Conservation (phyloP, 92 coral and sea anemone species). For the Siderastrea siderea region DNA sequence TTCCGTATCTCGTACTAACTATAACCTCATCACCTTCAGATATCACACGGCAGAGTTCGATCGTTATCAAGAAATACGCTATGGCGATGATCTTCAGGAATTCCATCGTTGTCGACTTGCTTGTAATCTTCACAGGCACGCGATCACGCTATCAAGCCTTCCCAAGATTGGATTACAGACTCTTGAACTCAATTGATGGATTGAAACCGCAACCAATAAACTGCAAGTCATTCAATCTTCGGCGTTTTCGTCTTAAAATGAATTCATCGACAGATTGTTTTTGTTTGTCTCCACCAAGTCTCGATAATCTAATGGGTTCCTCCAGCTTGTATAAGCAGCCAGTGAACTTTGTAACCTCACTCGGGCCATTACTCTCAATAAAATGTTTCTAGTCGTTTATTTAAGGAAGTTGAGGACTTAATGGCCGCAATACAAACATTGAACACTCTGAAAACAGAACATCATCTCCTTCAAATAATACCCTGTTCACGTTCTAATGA, state of each 20-base stretch:
- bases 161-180: neutral
- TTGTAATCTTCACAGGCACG: neutral
- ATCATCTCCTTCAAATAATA: neutral
- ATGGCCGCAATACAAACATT: slow-evolving; percentile 33
- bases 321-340: too few relatives aligned
- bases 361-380: neutral
- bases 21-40: slow-evolving; percentile 39
- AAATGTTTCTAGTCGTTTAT: slow-evolving; percentile 28
- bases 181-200: neutral
- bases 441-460: neutral
- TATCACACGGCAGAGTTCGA: slow-evolving; percentile 5
- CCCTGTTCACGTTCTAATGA: neutral
- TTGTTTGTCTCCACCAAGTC: neutral
- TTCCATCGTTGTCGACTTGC: slow-evolving; percentile 22
- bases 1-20: slow-evolving; percentile 72
- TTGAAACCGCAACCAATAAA: slow-evolving; percentile 21
- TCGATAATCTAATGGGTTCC: neutral
- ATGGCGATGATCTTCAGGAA: slow-evolving; percentile 2
- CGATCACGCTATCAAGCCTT: neutral
- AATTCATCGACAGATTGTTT: slow-evolving; percentile 18
- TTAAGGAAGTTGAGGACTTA: slow-evolving; percentile 52
- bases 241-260: neutral
- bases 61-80: neutral
- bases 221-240: neutral
- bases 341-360: neutral